Evolutionary conservation across 2,797 vertebrate genomes (phyloP), one percentile per base, ranked within the genome.

Genomic region (Pogoniulus pusillus): DNA sequence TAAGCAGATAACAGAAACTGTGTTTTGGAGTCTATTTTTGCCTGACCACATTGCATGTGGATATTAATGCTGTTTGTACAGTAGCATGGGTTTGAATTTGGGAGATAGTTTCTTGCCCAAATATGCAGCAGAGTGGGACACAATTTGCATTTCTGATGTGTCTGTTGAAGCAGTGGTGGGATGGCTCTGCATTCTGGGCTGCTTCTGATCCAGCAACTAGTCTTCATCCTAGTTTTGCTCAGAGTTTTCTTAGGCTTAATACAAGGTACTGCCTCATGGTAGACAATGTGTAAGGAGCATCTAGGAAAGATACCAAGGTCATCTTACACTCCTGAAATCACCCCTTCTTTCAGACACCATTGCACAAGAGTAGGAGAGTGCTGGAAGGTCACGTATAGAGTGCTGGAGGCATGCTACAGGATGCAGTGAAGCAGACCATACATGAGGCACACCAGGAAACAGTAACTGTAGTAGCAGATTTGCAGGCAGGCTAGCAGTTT

Each of bases 401-500:
- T 8, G 22, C 34, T 59, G 53, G 53, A 72, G 66, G 39, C 1
- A 0, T 47, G 49, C 81, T 49, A 3, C 22, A 10, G 70, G 30
- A 12, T 32, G 58, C 15, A 54, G 27, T 23, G 17, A 80, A 16
- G n/a, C 37, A 45, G n/a, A 7, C 29, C 3, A 1, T 37, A 34
- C 66, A 10, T 0, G 4, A 30, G 39, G 54, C 70, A 32, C 18
- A 2, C 16, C 0, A 0, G 55, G 47, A 41, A 47, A 12, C 27
- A 2, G 14, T 39, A 41, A 43, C 39, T 9, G 2, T 0, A 2
- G 10, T 20, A 34, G 22, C 24, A 9, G 0, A 1, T 54, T 26
- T 58, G 45, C 26, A 17, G 43, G 29, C 71, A n/a, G n/a, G 30
- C 12, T 76, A 11, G 27, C 26, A 4, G 0, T 9, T 16, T 45